These are phyloP conservation scores for Balaeniceps rex DNA, from an alignment of 2,113 vertebrate species.

Conservation along the genomic window DNA sequence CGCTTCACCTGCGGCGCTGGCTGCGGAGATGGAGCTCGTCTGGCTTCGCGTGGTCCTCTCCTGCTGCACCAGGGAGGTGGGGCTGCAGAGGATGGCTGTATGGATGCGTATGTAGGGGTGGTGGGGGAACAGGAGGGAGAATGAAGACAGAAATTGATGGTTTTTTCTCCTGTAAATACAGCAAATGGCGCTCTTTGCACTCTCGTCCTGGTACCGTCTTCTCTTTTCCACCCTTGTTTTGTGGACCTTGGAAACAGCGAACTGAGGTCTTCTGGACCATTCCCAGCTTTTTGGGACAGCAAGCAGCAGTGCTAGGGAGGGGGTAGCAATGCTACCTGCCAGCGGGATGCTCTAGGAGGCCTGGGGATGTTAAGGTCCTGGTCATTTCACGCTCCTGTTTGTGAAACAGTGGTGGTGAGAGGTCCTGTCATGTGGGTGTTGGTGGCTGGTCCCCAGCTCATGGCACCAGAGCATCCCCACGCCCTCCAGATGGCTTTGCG, in stretches of 20 bases:
- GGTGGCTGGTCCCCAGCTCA: fast-evolving
- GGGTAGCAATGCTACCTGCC: background rate
- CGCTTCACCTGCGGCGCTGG: background rate
- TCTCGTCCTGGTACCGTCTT: fast-evolving
- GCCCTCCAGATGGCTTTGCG: slow-evolving; percentile 30
- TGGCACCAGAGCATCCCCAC: background rate
- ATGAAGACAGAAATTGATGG: background rate
- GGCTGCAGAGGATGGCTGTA: background rate
- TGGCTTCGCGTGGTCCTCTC: background rate
- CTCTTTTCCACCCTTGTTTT: background rate
- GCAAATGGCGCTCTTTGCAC: background rate
- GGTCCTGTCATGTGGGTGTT: too few species aligned
- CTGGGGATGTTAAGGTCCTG: fast-evolving
- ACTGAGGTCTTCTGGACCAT: background rate
- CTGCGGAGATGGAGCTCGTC: background rate
- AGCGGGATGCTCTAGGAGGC: background rate
- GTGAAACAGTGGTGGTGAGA: background rate
- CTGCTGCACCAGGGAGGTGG: background rate
- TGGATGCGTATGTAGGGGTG: background rate
- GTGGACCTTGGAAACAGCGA: background rate
- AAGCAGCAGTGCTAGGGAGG: background rate
- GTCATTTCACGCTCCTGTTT: background rate
- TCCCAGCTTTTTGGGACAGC: background rate
- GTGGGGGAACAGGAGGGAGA: background rate
- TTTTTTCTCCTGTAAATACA: background rate